A percentile compares a stretch with the other conserved stretches of the same genome.
phyloP scores from a whole-genome alignment of 2,113 vertebrate species.

The Pterocles burchelli region DNA sequence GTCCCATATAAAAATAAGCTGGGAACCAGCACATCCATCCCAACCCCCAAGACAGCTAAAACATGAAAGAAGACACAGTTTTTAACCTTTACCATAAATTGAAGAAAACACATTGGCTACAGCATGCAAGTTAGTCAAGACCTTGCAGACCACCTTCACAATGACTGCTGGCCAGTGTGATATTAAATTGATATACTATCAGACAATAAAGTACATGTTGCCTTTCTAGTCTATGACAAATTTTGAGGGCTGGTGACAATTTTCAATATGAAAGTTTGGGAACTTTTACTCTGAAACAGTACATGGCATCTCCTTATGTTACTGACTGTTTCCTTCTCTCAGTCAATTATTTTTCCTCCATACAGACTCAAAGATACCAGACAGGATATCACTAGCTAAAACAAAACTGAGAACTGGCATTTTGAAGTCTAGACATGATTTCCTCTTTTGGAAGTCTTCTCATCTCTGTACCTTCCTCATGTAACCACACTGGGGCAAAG shows the following conservation, averaged over 20 bases:
- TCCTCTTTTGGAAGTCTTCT: conserved; percentile 65
- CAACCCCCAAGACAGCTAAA: background rate
- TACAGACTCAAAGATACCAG: background rate
- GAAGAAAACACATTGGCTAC: background rate
- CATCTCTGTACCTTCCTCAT: conserved; percentile 62
- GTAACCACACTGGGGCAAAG: background rate
- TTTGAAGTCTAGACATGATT: conserved; percentile 65
- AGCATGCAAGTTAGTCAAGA: background rate
- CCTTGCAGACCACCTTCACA: background rate
- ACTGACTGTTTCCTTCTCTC: background rate
- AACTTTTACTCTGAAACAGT: background rate
- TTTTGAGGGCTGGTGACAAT: background rate
- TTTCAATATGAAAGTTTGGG: background rate
- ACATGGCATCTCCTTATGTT: background rate
- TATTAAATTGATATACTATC: background rate
- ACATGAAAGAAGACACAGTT: background rate
- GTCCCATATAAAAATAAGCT: background rate
- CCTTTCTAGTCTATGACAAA: background rate
- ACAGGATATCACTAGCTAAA: conserved; percentile 53
- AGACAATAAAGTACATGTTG: background rate
- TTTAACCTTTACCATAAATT: background rate
- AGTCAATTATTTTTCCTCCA: conserved; percentile 18
- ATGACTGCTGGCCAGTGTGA: background rate
- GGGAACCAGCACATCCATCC: background rate
- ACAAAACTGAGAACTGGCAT: conserved; percentile 64